Evolutionary conservation across 2,797 vertebrate species (phyloP).

Genomic region (Poeciliopsis infans): DNA sequence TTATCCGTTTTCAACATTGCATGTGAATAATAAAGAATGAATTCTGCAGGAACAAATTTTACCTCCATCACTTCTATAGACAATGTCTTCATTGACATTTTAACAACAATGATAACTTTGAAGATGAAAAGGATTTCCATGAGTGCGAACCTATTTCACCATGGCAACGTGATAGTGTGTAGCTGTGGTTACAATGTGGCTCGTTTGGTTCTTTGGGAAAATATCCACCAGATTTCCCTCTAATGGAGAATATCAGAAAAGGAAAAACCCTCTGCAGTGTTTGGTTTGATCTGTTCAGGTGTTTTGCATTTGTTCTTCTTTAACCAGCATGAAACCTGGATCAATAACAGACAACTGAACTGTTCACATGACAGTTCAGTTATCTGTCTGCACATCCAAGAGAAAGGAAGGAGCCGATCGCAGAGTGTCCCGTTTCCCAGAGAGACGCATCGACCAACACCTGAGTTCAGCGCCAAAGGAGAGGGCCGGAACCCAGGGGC

Average conservation of each 20-base stretch:
- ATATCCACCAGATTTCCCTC: not conserved
- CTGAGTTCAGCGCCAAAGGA: not conserved
- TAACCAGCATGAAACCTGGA: not conserved
- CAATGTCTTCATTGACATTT: not conserved
- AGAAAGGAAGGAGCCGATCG: not conserved
- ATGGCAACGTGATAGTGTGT: not conserved
- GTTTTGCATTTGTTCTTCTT: not conserved
- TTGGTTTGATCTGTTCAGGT: not conserved
- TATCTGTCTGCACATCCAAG: not conserved
- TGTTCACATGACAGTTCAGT: not conserved
- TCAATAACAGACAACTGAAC: too few species aligned
- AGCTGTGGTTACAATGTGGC: not conserved
- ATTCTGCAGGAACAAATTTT: not conserved
- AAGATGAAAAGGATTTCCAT: not conserved
- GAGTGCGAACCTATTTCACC: not conserved
- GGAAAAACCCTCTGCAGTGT: not conserved
- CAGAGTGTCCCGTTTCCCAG: not conserved
- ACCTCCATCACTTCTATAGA: not conserved
- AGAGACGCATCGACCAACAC: not conserved
- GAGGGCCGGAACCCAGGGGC: too few species aligned
- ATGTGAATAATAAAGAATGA: not conserved
- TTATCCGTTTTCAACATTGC: not conserved
- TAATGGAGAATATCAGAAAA: not conserved
- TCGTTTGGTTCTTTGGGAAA: not conserved
- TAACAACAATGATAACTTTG: not conserved